Percentiles rank a stretch among this genome's conserved stretches.
These are phyloP conservation scores for Callospermophilus lateralis DNA, from an alignment of 2,113 vertebrate species.

Conservation along the genomic window DNA sequence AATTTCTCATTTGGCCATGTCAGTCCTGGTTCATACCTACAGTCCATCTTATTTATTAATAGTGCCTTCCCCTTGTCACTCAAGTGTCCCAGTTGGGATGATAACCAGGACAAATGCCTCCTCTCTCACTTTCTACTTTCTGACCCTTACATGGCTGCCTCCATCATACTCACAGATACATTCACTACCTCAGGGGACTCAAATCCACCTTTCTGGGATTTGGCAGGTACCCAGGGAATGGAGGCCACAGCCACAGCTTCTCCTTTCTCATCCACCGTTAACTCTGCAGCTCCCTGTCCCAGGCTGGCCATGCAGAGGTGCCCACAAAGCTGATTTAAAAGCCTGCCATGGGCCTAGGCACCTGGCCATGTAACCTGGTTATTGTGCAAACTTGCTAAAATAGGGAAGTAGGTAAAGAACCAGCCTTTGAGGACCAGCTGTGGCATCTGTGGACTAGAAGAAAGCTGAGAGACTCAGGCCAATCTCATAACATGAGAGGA, in stretches of 20 bases:
- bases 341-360: not conserved
- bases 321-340: not conserved
- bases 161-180: not conserved
- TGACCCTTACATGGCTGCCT: too few relatives aligned
- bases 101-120: not conserved
- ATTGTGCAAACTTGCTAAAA: not conserved
- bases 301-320: not conserved
- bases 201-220: not conserved
- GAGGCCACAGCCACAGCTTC: not conserved
- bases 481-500: not conserved
- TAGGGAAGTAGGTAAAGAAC: not conserved
- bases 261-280: not conserved
- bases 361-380: not conserved
- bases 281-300: not conserved
- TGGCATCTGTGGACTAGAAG: not conserved
- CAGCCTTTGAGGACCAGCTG: not conserved
- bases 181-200: not conserved
- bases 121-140: not conserved
- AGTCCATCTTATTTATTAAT: not conserved
- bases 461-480: not conserved
- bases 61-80: not conserved
- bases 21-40: not conserved
- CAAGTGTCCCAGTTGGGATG: not conserved
- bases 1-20: not conserved
- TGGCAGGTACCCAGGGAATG: not conserved